Conservation (phyloP, 2,888 invertebrate species). For the Habrosyne pyritoides region DNA sequence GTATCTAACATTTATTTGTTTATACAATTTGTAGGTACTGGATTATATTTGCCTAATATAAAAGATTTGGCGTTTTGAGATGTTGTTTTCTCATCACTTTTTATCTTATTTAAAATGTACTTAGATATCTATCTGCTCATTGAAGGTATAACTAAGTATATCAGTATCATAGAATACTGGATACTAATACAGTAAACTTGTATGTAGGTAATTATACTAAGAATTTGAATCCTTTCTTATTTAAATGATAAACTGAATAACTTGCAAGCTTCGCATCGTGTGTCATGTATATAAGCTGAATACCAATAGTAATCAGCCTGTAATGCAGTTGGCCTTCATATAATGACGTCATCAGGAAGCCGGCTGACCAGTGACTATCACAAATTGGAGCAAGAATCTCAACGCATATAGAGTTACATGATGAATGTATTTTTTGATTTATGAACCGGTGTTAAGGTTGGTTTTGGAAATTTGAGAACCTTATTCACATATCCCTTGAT, state of each 20-base stretch:
- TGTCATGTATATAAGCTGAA: background rate
- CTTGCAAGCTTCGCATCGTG: conserved; percentile 4
- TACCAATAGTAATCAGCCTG: conserved; percentile 31
- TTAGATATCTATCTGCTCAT: too few relatives aligned
- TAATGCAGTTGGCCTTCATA: conserved; percentile 53
- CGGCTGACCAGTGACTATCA: conserved; percentile 43
- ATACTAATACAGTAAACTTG: too few relatives aligned
- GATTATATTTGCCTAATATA: too few relatives aligned
- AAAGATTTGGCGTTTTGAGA: too few relatives aligned
- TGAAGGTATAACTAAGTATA: too few relatives aligned
- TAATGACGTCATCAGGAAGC: conserved; percentile 60
- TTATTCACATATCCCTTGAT: too few relatives aligned
- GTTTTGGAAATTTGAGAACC: too few relatives aligned
- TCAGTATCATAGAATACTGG: too few relatives aligned
- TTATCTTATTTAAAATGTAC: too few relatives aligned
- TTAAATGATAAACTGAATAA: background rate
- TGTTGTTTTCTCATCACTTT: too few relatives aligned
- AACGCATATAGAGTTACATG: conserved; percentile 20
- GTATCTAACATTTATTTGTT: too few relatives aligned
- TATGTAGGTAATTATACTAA: background rate
- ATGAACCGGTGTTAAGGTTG: conserved; percentile 9
- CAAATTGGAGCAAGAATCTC: conserved; percentile 46
- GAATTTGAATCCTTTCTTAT: background rate
- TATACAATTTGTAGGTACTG: too few relatives aligned
- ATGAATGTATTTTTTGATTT: conserved; percentile 14